Percentiles rank a stretch among this genome's conserved stretches.
Conservation (phyloP, 2,113 vertebrate species). For the Ranitomeya variabilis region DNA sequence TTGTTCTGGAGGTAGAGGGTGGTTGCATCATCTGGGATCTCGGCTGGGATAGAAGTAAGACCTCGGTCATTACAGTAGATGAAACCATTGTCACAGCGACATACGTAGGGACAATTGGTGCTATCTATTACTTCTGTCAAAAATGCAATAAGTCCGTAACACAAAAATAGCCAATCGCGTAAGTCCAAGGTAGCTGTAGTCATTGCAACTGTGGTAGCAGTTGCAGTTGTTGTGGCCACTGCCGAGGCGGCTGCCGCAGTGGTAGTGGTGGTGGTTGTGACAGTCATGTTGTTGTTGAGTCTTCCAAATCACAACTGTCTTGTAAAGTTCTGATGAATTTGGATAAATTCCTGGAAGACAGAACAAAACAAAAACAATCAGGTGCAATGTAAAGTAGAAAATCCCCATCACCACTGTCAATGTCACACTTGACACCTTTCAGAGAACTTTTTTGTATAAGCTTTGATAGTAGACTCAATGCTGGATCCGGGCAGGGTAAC, state of each 20-base stretch:
- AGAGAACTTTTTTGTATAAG: no score
- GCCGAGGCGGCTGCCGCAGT: conserved; percentile 50
- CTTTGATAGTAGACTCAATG: no score
- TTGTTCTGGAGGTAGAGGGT: conserved; percentile 97
- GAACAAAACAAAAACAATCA: not conserved
- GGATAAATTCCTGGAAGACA: conserved; percentile 11
- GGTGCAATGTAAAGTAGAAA: not conserved
- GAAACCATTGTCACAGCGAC: conserved; percentile 89
- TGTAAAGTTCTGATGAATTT: not conserved
- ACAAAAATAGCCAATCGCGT: conserved; percentile 77
- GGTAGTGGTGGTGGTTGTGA: conserved; percentile 64
- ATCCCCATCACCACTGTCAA: not conserved
- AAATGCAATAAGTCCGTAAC: conserved; percentile 79
- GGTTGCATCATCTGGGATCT: conserved; percentile 81
- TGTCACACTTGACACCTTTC: no score
- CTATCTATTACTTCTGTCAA: conserved; percentile 76
- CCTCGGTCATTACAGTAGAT: conserved; percentile 96
- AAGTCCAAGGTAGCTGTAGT: conserved; percentile 73
- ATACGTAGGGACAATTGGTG: conserved; percentile 81
- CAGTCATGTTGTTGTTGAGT: conserved; percentile 25
- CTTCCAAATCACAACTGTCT: not conserved
- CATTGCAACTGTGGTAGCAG: conserved; percentile 70
- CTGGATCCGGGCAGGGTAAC: no score
- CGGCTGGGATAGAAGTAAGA: conserved; percentile 83
- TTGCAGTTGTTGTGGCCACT: conserved; percentile 46